phyloP scores from a whole-genome alignment of 2,888 invertebrate genomes.

The Phalera bucephala region DNA sequence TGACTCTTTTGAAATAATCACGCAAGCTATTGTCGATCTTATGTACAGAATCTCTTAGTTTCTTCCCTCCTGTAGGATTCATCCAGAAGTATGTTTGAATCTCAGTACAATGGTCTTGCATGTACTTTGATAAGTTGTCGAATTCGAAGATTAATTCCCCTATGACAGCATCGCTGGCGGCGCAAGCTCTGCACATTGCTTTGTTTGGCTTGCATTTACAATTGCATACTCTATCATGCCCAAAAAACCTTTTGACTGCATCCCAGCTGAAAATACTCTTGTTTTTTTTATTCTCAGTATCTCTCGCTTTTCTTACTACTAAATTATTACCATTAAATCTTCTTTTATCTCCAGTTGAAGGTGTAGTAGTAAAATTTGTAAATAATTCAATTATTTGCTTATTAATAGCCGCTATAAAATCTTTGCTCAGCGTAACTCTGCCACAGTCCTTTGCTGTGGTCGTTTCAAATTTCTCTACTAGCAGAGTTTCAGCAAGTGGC shows the following conservation, averaged over 20 bases:
- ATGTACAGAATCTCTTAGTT: conserved; percentile 54
- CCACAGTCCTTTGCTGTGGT: conserved; percentile 24
- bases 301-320: conserved; percentile 4
- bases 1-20: conserved; percentile 62
- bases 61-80: conserved; percentile 63
- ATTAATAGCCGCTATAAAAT: conserved; percentile 51
- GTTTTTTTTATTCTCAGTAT: conserved; percentile 1
- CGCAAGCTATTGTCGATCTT: conserved; percentile 53
- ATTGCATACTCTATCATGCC: conserved; percentile 53
- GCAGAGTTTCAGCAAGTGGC: conserved; percentile 8
- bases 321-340: neutral
- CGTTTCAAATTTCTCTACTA: conserved; percentile 23
- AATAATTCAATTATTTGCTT: conserved; percentile 47
- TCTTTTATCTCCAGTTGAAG: neutral
- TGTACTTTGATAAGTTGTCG: conserved; percentile 57
- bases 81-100: conserved; percentile 67
- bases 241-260: conserved; percentile 48
- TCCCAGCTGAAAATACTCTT: conserved; percentile 42
- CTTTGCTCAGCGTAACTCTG: conserved; percentile 47
- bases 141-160: conserved; percentile 64
- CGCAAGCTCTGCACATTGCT: conserved; percentile 62
- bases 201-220: conserved; percentile 57
- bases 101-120: conserved; percentile 66
- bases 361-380: conserved; percentile 25
- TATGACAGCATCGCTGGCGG: conserved; percentile 62